Evolutionary conservation across 2,888 invertebrate genomes (phyloP).

Genomic region (Heliconius hortense): DNA sequence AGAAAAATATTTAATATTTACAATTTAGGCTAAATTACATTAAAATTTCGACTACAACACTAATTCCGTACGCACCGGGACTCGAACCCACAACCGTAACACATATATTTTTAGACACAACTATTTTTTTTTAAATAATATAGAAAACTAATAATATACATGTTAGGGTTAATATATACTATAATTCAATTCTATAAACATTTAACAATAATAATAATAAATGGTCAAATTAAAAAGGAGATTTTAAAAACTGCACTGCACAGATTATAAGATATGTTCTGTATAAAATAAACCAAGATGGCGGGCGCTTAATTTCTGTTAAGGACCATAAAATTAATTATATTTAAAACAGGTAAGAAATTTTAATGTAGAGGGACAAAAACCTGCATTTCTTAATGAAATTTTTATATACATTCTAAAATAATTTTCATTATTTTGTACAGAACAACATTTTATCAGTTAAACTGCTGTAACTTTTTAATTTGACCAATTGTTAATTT

Average conservation of each 20-base stretch:
- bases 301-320: neutral
- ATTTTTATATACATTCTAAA: neutral
- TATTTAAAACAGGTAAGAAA: too few species aligned
- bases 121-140: neutral
- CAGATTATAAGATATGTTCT: neutral
- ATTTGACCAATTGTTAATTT: neutral
- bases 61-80: slow-evolving; percentile 21
- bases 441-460: neutral
- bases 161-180: neutral
- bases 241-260: neutral
- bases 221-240: neutral
- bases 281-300: neutral
- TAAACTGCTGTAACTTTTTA: neutral
- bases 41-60: slow-evolving; percentile 12
- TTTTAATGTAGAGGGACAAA: too few species aligned
- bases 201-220: neutral
- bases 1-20: slow-evolving; percentile 24
- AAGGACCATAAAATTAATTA: neutral
- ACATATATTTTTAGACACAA: slow-evolving; percentile 1
- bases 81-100: slow-evolving; percentile 5
- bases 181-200: neutral
- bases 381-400: too few species aligned
- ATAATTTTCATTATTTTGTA: neutral
- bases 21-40: slow-evolving; percentile 16
- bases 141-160: neutral